These are phyloP conservation scores for Hartigia nigra DNA, from an alignment of 2,888 invertebrate genomes.

Conservation along the genomic window DNA sequence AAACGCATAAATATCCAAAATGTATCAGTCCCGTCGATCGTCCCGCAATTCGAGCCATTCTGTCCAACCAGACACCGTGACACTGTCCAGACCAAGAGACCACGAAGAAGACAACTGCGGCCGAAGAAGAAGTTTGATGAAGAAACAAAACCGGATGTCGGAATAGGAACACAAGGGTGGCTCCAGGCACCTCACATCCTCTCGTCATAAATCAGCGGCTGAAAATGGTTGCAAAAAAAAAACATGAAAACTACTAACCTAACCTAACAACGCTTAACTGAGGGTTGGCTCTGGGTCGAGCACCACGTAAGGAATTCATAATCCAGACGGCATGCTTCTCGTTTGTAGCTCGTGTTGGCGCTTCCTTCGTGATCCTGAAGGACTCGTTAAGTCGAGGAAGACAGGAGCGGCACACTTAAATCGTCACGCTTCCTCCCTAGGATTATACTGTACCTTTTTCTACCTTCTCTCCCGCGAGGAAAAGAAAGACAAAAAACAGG, in stretches of 20 bases:
- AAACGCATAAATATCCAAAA: not conserved
- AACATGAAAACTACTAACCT: conserved; percentile 5
- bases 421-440: too few species aligned
- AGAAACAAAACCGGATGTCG: conserved; percentile 20
- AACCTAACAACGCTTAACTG: conserved; percentile 2
- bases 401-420: too few species aligned
- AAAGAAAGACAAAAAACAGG: too few species aligned
- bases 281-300: conserved; percentile 10
- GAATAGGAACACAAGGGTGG: conserved; percentile 3
- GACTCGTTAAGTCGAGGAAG: too few species aligned
- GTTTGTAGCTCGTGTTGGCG: not conserved
- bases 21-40: too few species aligned
- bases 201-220: conserved; percentile 16
- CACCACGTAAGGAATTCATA: conserved; percentile 20
- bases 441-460: too few species aligned
- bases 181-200: conserved; percentile 16
- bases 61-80: not conserved
- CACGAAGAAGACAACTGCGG: conserved; percentile 13
- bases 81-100: conserved; percentile 11
- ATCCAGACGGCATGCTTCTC: conserved; percentile 13
- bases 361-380: too few species aligned
- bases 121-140: too few species aligned
- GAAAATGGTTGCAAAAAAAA: conserved; percentile 23
- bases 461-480: too few species aligned
- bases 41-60: too few species aligned